These are phyloP conservation scores for Campoplex capitator DNA, from an alignment of 2,888 invertebrate species.

Conservation along the genomic window DNA sequence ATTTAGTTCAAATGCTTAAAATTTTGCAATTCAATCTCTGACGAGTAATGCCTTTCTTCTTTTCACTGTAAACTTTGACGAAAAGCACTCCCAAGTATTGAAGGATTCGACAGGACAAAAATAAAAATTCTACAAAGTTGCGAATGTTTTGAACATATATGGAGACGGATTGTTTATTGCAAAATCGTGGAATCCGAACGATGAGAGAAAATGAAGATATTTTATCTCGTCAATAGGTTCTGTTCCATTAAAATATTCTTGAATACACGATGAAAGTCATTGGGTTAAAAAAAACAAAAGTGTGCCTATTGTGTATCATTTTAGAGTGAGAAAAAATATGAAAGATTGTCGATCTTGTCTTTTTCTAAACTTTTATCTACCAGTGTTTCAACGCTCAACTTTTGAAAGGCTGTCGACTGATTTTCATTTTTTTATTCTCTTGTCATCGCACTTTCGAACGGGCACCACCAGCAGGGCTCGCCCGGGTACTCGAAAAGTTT, in stretches of 20 bases:
- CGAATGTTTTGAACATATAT: not conserved
- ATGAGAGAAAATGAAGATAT: not conserved
- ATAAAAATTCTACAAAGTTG: not conserved
- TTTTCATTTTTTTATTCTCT: constrained; percentile 61
- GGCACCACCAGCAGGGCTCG: constrained; percentile 58
- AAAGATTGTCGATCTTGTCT: constrained; percentile 25
- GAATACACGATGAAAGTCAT: not conserved
- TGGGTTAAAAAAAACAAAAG: not conserved
- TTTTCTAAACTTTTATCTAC: constrained; percentile 16
- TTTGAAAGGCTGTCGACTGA: constrained; percentile 44
- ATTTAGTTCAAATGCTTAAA: not conserved
- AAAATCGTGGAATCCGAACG: not conserved
- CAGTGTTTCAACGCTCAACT: constrained; percentile 27
- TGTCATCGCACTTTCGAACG: constrained; percentile 53
- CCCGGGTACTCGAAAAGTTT: constrained; percentile 76
- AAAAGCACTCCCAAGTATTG: not conserved
- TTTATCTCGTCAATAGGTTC: not conserved
- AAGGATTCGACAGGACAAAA: not conserved
- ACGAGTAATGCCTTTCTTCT: too few relatives aligned
- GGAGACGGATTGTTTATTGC: not conserved
- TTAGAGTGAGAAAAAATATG: not conserved
- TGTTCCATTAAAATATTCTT: not conserved
- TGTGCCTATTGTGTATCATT: not conserved
- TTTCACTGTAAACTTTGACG: not conserved
- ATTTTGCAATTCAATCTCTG: not conserved